Base-by-base conservation (phyloP, 1,140 invertebrate species). In the Diorhabda elongata region DNA sequence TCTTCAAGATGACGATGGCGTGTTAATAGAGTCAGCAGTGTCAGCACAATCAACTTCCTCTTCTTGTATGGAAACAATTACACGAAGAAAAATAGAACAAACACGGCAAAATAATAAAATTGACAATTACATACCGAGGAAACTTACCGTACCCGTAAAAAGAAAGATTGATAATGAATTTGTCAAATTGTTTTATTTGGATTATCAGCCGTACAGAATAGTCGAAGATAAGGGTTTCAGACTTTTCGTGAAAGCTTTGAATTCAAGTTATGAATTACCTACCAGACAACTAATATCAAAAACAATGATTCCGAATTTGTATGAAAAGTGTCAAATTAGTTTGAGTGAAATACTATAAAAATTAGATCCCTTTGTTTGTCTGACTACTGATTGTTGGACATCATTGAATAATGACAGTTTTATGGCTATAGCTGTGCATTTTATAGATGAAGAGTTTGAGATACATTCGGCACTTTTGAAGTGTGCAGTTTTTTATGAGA, bases 351-450 rank as follows among this genome's bases (percentile, higher is more conserved):
- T 44, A 11, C 56, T 68, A 6, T 45, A 43, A 42, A 58, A 63
- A 44, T 52, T 69, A 58, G 5, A 65, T 44, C 4, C 58, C 8
- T 56, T 7, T 56, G 60, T 77, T 3, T 78, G 70, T 66, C 11
- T 79, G n/a, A 77, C 74, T 4, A 79, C 77, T 45, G 79, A 80
- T 73, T 64, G 74, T n/a, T 80, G 77, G 78, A 80, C 76, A 9
- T 79, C 78, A 1, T 41, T 63, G 5, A 78, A 74, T 56, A 79
- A 77, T 57, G 70, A 74, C 2, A 74, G 75, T 67, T 81, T 68
- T 72, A 67, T 76, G 8, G 73, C 73, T 5, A 64, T 81, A 3
- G 77, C 75, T 42, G 77, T 68, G 0, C 77, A 81, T 69, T 80
- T 70, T 70, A 67, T 80, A 6, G 64, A 76, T 70, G 52, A 65